Evolutionary conservation across 2,888 invertebrate species (phyloP), one percentile per base, ranked within the genome.

Genomic region (Acanthopleura granulata): DNA sequence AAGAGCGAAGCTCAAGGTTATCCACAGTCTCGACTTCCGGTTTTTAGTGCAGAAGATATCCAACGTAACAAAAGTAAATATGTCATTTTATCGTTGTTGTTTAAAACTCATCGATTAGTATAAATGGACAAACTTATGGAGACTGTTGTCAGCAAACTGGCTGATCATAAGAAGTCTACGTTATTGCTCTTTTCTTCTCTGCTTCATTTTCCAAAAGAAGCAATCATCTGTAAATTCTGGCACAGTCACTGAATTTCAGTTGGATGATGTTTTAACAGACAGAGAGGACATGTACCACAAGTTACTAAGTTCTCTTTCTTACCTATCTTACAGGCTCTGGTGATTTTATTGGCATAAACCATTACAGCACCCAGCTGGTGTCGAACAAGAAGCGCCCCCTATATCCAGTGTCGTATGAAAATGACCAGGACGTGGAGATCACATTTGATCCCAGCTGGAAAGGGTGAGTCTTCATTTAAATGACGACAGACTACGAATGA

Each of bases 321-420:
- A 12, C 22, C 6, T 57, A 1, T 57, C 22, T 51, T 12, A 18
- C 18, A 86, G 92, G 91, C 86, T 93, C 94, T 0, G 91, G 92
- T 0, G 95, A 95, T 85, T 94, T 94, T 89, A 91, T 95, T 73
- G 95, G 94, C 0, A 86, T 95, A n/a, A 95, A 95, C 86, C 93
- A 94, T 74, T 95, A 95, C 85, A 93, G 94, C 18, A 80, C 86
- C 6, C 69, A 79, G 30, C 71, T 83, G 25, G 81, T 82, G 16
- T 16, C 27, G 12, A 25, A 49, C 25, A 22, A 66, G 29, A 66
- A 16, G 6, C 66, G 29, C 22, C 66, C 66, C 22, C 71, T 22
- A 71, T 22, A 18, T 49, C 71, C 71, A 16, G 71, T 27, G 15
- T 66, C 66, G 62, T 84, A 84, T 74, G 83, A 82, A 69, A 78